Evolutionary conservation across 1,140 invertebrate genomes (phyloP), one percentile per base, ranked within the genome.

Genomic region (Drosophila setifemur): DNA sequence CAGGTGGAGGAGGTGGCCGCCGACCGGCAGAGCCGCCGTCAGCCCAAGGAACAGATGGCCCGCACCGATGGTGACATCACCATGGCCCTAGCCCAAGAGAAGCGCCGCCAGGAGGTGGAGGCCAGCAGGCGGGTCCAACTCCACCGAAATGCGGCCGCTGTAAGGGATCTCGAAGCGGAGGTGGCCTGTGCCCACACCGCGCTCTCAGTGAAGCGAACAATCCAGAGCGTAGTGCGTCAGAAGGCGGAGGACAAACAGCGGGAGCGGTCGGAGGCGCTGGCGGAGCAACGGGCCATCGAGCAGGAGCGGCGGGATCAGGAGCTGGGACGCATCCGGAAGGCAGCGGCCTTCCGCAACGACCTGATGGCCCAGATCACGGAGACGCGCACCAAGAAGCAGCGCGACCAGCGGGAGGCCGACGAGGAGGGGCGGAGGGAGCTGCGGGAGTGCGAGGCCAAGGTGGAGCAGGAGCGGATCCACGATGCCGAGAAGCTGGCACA

Each of bases 1-100:
- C 79, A 83, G 49, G 78, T 83, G 39, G 68, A 69, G 19, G 68
- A 83, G 19, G 33, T 78, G 11, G 78, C 79, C 12, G 58, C 71
- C 12, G 58, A 78, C 8, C 79, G 79, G 12, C 42, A 57, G 23
- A 50, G 29, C 16, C 28, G 60, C 2, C 40, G 55, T 25, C 45
- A 64, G 45, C 70, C 64, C 3, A 44, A 47, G 6, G 40, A 71
- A 29, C 33, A 53, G 9, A 40, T 68, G 8, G 50, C 61, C 47
- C 57, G 35, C 4, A 48, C 53, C 4, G 43, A 72, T 7, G 35
- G 21, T 0, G 8, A 53, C 2, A 57, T 85, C 0, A 29, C 70
- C 0, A 23, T 26, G 9, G 61, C 33, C 8, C 26, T 85, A 35
- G 73, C 58, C 2, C 19, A 47, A 4, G 73, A 69, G 3, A 37